Evolutionary conservation across 64 coral and sea anemone genomes (phyloP).

Genomic region (Anthopleura sola): DNA sequence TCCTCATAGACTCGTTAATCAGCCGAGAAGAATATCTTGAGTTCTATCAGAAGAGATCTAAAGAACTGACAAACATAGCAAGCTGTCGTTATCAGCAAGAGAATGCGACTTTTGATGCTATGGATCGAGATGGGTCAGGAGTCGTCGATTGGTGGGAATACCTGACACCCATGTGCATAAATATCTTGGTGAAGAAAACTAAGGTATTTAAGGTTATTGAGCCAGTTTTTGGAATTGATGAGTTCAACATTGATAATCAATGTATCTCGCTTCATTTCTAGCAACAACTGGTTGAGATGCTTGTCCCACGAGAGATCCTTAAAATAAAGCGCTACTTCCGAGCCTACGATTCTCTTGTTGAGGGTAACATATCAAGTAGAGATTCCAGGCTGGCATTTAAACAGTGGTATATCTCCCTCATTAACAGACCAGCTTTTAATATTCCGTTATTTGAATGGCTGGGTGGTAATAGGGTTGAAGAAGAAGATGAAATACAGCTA

Average conservation of each 20-base stretch:
- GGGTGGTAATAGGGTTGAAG: conserved; percentile 15
- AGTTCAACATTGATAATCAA: background rate
- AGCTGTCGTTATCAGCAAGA: conserved; percentile 20
- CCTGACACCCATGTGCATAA: conserved; percentile 37
- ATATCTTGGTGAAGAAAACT: background rate
- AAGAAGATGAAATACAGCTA: background rate
- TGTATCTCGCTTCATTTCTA: conserved; percentile 19
- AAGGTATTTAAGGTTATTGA: too few species aligned
- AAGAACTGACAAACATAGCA: conserved; percentile 38
- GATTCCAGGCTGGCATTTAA: conserved; percentile 30
- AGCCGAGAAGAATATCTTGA: conserved; percentile 39
- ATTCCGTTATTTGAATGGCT: conserved; percentile 47
- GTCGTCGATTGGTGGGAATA: conserved; percentile 67
- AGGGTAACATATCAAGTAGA: conserved; percentile 27
- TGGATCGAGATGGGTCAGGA: conserved; percentile 42
- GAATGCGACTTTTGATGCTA: conserved; percentile 35
- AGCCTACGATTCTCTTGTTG: conserved; percentile 18
- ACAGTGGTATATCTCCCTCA: conserved; percentile 62
- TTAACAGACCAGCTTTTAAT: conserved; percentile 12
- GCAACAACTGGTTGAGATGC: conserved; percentile 29
- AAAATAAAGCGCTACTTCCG: conserved; percentile 43
- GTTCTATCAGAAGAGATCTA: conserved; percentile 30
- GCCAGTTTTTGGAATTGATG: too few species aligned
- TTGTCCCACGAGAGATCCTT: conserved; percentile 45
- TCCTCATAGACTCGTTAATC: conserved; percentile 45